Evolutionary conservation across 1,140 invertebrate genomes (phyloP), one percentile per base, ranked within the genome.

Genomic region (Argopecten irradians): DNA sequence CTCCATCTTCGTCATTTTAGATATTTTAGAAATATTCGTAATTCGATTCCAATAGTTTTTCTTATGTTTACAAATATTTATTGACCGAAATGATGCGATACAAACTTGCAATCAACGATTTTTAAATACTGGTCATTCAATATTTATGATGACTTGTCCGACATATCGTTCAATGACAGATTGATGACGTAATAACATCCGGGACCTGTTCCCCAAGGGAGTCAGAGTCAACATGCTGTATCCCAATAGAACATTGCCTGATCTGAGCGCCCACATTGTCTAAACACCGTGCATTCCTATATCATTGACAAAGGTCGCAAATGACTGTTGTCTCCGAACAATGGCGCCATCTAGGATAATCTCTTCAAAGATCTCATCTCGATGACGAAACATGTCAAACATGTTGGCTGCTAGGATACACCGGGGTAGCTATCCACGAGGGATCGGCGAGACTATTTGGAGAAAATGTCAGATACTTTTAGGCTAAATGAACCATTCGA

Each of bases 321-420:
- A 71, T 71, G n/a, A 71, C n/a, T 71, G 55, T 71, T 71, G 55
- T 71, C 55, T 71, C 55, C 13, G 22, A 28, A 71, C 55, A 71
- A 71, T 71, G 11, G 55, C 55, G 55, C 55, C 55, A 5, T 71
- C 55, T 28, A 71, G 55, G 55, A 28, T 71, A 71, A 71, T 71
- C 55, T 71, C 55, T 5, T 28, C 55, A 22, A n/a, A 22, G 55
- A 71, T 71, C 55, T 71, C 5, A 28, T 0, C 22, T 7, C n/a
- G 55, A 28, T 71, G 55, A 71, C 55, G 55, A 71, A 71, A 71
- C 55, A 28, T 71, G n/a, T 71, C n/a, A 71, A 71, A 71, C 55
- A 71, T 71, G 55, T 71, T n/a, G n/a, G 55, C 22, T n/a, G 13
- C 55, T n/a, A n/a, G n/a, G n/a, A n/a, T n/a, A 71, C 1, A 71